These are phyloP conservation scores for Leptinotarsa haldemani DNA, from an alignment of 2,888 invertebrate genomes.

Conservation along the genomic window DNA sequence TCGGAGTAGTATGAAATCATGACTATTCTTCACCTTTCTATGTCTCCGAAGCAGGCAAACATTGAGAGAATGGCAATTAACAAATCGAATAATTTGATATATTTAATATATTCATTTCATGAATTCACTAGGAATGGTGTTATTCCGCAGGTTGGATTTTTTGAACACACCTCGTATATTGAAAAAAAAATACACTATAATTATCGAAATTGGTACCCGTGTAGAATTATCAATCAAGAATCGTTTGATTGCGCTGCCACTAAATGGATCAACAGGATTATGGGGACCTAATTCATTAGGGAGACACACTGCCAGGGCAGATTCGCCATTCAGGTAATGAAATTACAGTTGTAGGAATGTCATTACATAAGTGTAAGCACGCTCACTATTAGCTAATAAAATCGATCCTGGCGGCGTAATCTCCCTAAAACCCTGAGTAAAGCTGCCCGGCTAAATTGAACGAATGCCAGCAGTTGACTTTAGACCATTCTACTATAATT, in stretches of 20 bases:
- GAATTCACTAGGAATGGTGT: background rate
- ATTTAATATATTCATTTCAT: too few relatives aligned
- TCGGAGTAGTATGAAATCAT: too few relatives aligned
- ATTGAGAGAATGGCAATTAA: too few relatives aligned
- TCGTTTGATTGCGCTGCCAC: background rate
- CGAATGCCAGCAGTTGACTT: constrained; percentile 56
- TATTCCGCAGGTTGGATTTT: background rate
- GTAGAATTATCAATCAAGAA: background rate
- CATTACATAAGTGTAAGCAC: constrained; percentile 65
- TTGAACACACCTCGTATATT: background rate
- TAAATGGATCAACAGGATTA: constrained; percentile 30
- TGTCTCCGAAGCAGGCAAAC: too few relatives aligned
- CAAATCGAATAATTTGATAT: too few relatives aligned
- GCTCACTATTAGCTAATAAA: constrained; percentile 66
- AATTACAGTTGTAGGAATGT: constrained; percentile 65
- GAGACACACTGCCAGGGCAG: constrained; percentile 61
- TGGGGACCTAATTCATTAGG: constrained; percentile 59
- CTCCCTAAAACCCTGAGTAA: constrained; percentile 58
- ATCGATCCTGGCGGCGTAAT: constrained; percentile 62
- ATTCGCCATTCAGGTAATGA: constrained; percentile 65
- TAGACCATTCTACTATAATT: constrained; percentile 48
- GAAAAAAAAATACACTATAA: background rate
- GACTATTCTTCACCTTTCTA: too few relatives aligned
- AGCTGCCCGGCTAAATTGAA: constrained; percentile 52
- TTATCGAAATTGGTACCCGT: background rate